Base-by-base conservation (phyloP, 2,888 invertebrate genomes). In the Erannis defoliaria region DNA sequence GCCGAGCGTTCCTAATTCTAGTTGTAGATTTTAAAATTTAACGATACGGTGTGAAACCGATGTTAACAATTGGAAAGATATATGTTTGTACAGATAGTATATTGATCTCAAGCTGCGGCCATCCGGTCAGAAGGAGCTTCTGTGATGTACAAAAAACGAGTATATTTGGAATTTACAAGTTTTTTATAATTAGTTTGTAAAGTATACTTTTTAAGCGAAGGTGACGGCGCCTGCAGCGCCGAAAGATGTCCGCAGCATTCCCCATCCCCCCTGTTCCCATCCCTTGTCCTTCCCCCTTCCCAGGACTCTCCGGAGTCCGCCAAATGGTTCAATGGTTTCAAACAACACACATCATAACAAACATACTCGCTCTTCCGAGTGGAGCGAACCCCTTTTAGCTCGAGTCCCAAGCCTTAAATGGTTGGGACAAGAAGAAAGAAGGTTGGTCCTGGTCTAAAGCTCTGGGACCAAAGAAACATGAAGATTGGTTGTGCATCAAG, bases 171-270 rank as follows among this genome's bases (percentile, higher is more conserved):
- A 88, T 90, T 91, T 92, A 93, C 91, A 92, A 91, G 89, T 89
- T 91, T 93, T 90, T 93, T 90, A 91, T 91, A 91, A 90, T 92
- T 91, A 90, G 90, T 91, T 90, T 86, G 87, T 89, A 90, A 88
- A 86, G 85, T 87, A 86, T 89, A 90, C 85, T 62, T 87, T 80
- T 87, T 92, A 92, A 92, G 91, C 86, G 86, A 89, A 91, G 89
- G 82, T 86, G 84, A 80, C 73, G 66, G 69, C 74, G 75, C 74
- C 77, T 81, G 51, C 76, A 77, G 80, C 76, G 76, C 78, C 75
- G 73, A 68, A 68, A 71, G 81, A 80, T 82, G 85, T 80, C 85
- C 88, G 89, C 91, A 88, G 90, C 88, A 67, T 72, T 64, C 84
- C 82, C 76, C 64, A 42, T 76, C 83, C 84, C 76, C 71, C 77